These are phyloP conservation scores for Sebastes nivosus DNA, from an alignment of 2,797 vertebrate species.

Conservation along the genomic window DNA sequence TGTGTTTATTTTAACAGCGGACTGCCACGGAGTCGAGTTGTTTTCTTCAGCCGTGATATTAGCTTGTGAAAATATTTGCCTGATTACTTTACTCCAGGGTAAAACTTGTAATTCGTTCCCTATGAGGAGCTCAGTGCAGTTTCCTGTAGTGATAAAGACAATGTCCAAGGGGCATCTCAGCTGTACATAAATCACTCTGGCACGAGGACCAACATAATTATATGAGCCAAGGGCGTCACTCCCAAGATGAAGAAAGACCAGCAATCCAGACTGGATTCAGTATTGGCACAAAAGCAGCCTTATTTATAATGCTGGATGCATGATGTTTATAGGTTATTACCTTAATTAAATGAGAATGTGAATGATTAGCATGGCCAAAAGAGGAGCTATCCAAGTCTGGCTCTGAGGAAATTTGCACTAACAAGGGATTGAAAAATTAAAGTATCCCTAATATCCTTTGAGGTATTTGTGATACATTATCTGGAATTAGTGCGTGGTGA, in stretches of 20 bases:
- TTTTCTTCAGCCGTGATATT: slow-evolving; percentile 48
- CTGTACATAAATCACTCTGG: slow-evolving; percentile 79
- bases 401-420: slow-evolving; percentile 25
- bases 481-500: not conserved
- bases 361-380: slow-evolving; percentile 23
- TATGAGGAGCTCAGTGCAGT: slow-evolving; percentile 54
- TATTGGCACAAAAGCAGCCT: slow-evolving; percentile 32
- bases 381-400: slow-evolving; percentile 4
- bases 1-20: slow-evolving; percentile 43
- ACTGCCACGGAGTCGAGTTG: slow-evolving; percentile 6
- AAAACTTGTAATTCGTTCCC: slow-evolving; percentile 53
- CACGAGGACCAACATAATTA: slow-evolving; percentile 65
- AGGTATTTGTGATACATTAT: slow-evolving; percentile 2
- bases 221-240: slow-evolving; percentile 63
- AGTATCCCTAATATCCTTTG: not conserved
- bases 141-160: slow-evolving; percentile 70
- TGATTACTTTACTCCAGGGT: slow-evolving; percentile 59
- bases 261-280: slow-evolving; percentile 39
- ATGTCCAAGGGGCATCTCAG: slow-evolving; percentile 75
- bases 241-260: slow-evolving; percentile 53
- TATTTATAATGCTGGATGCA: slow-evolving; percentile 30
- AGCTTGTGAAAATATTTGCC: slow-evolving; percentile 62
- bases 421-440: slow-evolving; percentile 21
- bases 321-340: slow-evolving; percentile 51
- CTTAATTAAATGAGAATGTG: slow-evolving; percentile 41